Evolutionary conservation across 1,140 invertebrate genomes (phyloP).

Genomic region (Hormaphis cornu): DNA sequence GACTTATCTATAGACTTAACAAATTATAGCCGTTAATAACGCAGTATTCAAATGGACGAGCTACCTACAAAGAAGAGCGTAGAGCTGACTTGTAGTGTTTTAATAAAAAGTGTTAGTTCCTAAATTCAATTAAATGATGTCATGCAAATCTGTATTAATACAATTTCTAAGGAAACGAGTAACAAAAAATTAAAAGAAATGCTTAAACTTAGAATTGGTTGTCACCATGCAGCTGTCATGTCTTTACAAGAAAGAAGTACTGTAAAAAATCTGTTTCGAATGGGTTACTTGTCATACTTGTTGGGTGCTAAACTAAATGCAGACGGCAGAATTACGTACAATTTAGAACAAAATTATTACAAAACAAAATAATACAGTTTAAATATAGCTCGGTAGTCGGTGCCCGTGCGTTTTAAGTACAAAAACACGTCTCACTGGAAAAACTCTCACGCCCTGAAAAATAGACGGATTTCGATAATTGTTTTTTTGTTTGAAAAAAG

Average conservation of each 20-base stretch:
- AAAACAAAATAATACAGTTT: too few relatives aligned
- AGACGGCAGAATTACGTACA: too few relatives aligned
- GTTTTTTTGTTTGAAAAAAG: too few relatives aligned
- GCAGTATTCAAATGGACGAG: conserved; percentile 61
- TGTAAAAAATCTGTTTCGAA: conserved; percentile 56
- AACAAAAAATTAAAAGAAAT: conserved; percentile 53
- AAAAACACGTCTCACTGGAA: too few relatives aligned
- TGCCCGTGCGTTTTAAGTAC: too few relatives aligned
- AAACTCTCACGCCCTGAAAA: too few relatives aligned
- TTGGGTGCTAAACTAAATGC: too few relatives aligned
- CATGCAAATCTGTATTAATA: conserved; percentile 47
- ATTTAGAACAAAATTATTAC: too few relatives aligned
- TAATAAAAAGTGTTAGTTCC: conserved; percentile 51
- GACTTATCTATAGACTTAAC: conserved; percentile 65
- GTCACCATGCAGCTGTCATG: conserved; percentile 71
- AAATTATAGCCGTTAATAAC: conserved; percentile 59
- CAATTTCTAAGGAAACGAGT: conserved; percentile 36
- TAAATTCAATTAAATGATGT: conserved; percentile 47
- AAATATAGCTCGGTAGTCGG: too few relatives aligned
- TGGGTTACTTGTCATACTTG: conserved; percentile 55
- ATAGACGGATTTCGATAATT: too few relatives aligned
- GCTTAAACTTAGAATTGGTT: conserved; percentile 56
- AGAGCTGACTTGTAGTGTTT: conserved; percentile 53
- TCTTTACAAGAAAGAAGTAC: conserved; percentile 51
- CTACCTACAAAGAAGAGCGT: conserved; percentile 64